Base-by-base conservation (phyloP, 2,888 invertebrate species). In the Melieria picta region DNA sequence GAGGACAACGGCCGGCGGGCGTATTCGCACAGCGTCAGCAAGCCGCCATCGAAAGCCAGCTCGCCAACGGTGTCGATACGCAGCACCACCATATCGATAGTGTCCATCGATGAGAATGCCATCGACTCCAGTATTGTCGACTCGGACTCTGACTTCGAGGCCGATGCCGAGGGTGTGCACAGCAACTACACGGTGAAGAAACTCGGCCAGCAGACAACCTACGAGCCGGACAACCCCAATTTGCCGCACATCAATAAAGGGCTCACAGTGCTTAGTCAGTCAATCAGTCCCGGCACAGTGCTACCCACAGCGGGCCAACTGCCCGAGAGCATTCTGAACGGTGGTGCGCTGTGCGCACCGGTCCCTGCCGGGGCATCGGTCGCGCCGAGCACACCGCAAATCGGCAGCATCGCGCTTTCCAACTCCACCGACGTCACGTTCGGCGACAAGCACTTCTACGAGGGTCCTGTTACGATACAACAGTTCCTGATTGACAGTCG, bases 401-500 rank as follows among this genome's bases (percentile, higher is more conserved):
- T 91, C 77, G 91, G 91, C 64, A 91, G 89, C 80, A 89, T 93
- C 45, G 89, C 90, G 42, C 90, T 94, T 3, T 89, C 88, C 47
- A 90, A 92, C 79, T 93, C 93, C 0, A 90, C 90, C 45, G 91
- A 93, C 82, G 91, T 94, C 3, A 92, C 93, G 76, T 91, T 94
- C 78, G 94, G 94, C 0, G 92, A 93, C 79, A 93, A 92, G 79
- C 92, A 92, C 5, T 91, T 91, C 80, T 93, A 93, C 80, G 91
- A 93, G 81, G 93, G 93, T 6, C 93, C 93, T 61, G 93, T 94
- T 13, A 92, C 91, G 48, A 93, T 94, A 77, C 93, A 93, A 81
- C 93, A 93, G 83, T 89, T 93, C 76, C 88, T 93, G 69, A 90
- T 92, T 75, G 85, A 86, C 42, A 80, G 78, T 70, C 82, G 82